Evolutionary conservation across 2,888 invertebrate species (phyloP).

Genomic region (Noctua comes): DNA sequence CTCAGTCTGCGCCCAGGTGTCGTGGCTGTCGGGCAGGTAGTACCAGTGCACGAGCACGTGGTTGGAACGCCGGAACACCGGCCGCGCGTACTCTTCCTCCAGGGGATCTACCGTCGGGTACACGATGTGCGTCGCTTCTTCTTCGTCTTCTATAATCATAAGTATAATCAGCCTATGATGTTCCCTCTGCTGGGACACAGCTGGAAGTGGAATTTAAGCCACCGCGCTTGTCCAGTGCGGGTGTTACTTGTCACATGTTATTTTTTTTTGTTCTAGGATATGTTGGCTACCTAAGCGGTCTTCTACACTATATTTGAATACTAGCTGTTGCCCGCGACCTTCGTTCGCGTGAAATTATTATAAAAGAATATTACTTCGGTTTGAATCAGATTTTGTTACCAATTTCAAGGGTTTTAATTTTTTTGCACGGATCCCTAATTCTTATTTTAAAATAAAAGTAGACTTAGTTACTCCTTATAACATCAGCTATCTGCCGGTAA

Average conservation of each 20-base stretch:
- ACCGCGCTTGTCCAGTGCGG: background rate
- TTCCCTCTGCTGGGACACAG: background rate
- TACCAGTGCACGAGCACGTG: constrained; percentile 98
- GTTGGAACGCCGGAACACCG: constrained; percentile 95
- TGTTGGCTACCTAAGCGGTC: background rate
- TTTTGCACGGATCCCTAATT: too few relatives aligned
- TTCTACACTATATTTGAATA: background rate
- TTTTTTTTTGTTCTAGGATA: background rate
- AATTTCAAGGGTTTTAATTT: too few relatives aligned
- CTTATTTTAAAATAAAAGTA: too few relatives aligned
- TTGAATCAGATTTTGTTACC: too few relatives aligned
- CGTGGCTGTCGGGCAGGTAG: constrained; percentile 98
- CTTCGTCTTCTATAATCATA: constrained; percentile 92
- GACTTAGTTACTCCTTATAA: too few relatives aligned
- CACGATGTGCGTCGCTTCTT: constrained; percentile 97
- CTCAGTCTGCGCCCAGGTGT: constrained; percentile 94
- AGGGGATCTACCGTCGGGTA: constrained; percentile 96
- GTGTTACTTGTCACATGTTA: background rate
- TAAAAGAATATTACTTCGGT: too few relatives aligned
- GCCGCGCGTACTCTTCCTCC: constrained; percentile 97
- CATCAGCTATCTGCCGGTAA: too few relatives aligned
- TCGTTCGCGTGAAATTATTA: too few relatives aligned
- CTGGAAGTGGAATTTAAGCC: background rate
- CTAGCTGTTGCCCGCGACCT: too few relatives aligned
- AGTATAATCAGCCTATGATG: background rate